Base-by-base conservation (phyloP, 2,797 vertebrate genomes). In the Knipowitschia caucasica region DNA sequence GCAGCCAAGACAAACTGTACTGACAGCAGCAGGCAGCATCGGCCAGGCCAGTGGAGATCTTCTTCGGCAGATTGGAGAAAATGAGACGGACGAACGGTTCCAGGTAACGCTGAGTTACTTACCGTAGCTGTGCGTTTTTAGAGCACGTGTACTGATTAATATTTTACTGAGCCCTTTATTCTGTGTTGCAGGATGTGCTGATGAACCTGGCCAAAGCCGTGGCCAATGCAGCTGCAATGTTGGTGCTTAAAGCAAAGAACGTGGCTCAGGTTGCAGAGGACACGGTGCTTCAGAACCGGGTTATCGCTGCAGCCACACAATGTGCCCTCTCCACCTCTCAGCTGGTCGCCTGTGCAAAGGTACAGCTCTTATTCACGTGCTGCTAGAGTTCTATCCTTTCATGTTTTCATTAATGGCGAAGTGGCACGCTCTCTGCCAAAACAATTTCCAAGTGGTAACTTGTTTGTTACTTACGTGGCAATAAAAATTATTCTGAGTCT, bases 121-220 rank as follows among this genome's bases (percentile, higher is more conserved):
- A 26, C 14, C n/a, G n/a, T n/a, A n/a, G n/a, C n/a, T 20, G 31
- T 49, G 31, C 8, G n/a, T 30, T 30, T 30, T 10, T 46, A 23
- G 10, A 24, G 25, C 12, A 25, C 21, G 30, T 17, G 30, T 47
- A 30, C 7, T 21, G 9, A 30, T 30, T 7, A 12, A n/a, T 43
- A n/a, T 29, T 27, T 27, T 29, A 12, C 26, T 47, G 17, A 20
- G 15, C 20, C 5, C 14, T 27, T 29, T 17, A 8, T 4, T 14
- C n/a, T n/a, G n/a, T n/a, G n/a, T n/a, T n/a, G n/a, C 82, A 99
- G 97, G 97, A 99, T 70, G 92, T 96, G 45, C 89, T 99, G 84
- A 99, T 99, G 97, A 98, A 92, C 80, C 86, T 99, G 86, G 97
- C 97, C 75, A 99, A 99, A 89, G 96, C 97, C 1, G 97, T 99